A percentile compares a stretch with the other conserved stretches of the same genome.
Evolutionary conservation across 2,888 invertebrate genomes (phyloP).

Genomic region (Fissipunctia ypsillon): DNA sequence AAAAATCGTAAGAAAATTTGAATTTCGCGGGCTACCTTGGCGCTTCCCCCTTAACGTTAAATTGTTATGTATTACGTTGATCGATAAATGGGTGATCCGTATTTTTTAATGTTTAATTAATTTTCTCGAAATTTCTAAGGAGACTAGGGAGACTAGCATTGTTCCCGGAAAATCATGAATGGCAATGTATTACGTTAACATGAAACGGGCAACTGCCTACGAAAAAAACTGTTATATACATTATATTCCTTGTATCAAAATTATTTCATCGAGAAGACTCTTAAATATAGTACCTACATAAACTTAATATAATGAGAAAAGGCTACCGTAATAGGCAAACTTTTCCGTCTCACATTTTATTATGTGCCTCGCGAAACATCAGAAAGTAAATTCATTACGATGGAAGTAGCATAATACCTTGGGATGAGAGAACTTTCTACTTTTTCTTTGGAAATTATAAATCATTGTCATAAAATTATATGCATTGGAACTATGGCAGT

Average conservation of each 20-base stretch:
- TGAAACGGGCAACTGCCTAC: neutral
- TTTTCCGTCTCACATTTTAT: conserved; percentile 1
- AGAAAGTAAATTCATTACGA: conserved; percentile 37
- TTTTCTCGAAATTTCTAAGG: no score
- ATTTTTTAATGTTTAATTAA: neutral
- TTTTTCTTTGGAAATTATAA: conserved; percentile 31
- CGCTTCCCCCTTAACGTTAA: no score
- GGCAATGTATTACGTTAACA: no score
- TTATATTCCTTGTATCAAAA: no score
- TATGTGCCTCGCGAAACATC: neutral
- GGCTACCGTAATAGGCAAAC: neutral
- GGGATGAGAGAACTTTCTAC: conserved; percentile 18
- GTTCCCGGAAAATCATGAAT: neutral
- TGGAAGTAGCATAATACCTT: conserved; percentile 18
- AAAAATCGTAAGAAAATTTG: no score
- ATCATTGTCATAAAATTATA: conserved; percentile 24
- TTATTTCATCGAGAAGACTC: neutral
- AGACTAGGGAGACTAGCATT: no score
- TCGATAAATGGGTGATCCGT: neutral
- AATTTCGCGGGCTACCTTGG: no score
- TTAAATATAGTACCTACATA: neutral
- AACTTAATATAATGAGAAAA: neutral
- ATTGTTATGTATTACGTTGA: neutral
- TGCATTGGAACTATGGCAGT: neutral
- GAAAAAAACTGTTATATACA: no score